These are phyloP conservation scores for Biston betularia DNA, from an alignment of 2,888 invertebrate species.

Conservation along the genomic window DNA sequence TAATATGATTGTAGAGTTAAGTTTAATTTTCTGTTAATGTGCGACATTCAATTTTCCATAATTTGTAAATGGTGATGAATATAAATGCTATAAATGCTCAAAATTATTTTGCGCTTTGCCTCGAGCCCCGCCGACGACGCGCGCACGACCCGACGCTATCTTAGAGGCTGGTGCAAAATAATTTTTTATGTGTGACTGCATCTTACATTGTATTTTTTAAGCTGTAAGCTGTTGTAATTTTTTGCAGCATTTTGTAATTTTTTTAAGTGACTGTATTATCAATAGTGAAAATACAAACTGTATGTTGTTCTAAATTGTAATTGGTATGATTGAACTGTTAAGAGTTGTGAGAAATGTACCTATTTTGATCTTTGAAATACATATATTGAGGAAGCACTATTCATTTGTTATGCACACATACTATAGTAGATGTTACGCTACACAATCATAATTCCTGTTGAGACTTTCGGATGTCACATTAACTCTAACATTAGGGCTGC, in stretches of 20 bases:
- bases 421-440: too few species aligned
- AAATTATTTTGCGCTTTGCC: conserved; percentile 62
- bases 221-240: conserved; percentile 74
- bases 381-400: conserved; percentile 76
- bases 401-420: conserved; percentile 48
- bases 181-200: conserved; percentile 58
- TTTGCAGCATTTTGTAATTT: conserved; percentile 74
- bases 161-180: conserved; percentile 58
- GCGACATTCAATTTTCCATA: conserved; percentile 71
- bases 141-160: conserved; percentile 15
- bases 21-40: conserved; percentile 74
- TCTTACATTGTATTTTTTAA: conserved; percentile 46
- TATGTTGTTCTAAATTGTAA: conserved; percentile 76
- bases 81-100: conserved; percentile 53
- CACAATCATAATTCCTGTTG: too few species aligned
- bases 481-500: too few species aligned
- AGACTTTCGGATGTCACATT: too few species aligned
- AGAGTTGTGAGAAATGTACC: conserved; percentile 79
- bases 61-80: conserved; percentile 56
- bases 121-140: conserved; percentile 28
- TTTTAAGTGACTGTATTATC: conserved; percentile 63
- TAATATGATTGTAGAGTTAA: conserved; percentile 80
- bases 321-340: conserved; percentile 83
- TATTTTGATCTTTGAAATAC: conserved; percentile 84
- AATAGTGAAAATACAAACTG: conserved; percentile 55